Conservation (phyloP, 2,797 vertebrate genomes). For the Hypotaenidia philippensis region DNA sequence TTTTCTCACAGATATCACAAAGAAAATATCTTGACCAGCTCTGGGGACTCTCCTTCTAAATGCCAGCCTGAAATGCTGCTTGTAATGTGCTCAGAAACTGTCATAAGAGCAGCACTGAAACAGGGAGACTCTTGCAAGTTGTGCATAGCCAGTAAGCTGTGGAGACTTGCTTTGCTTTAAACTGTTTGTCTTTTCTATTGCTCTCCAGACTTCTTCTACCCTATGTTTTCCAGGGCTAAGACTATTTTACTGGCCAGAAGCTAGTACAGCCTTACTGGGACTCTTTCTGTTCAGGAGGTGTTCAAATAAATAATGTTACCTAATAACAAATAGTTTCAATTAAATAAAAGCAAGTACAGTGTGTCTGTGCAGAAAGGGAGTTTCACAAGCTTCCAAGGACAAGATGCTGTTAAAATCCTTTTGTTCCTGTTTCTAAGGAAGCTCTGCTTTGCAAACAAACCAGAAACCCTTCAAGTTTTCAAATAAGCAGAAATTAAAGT, state of each 20-base stretch:
- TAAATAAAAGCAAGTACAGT: not conserved
- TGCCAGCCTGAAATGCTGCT: not conserved
- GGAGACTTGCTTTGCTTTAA: not conserved
- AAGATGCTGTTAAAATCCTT: not conserved
- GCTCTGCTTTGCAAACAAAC: not conserved
- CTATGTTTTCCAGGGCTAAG: not conserved
- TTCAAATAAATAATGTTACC: not conserved
- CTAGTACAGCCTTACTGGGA: not conserved
- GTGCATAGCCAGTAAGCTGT: not conserved
- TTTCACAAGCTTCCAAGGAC: constrained; percentile 2
- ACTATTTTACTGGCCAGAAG: not conserved
- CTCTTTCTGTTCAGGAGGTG: not conserved
- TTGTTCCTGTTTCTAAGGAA: constrained; percentile 16
- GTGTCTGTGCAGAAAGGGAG: not conserved
- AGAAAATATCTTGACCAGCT: not conserved
- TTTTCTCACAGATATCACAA: not conserved
- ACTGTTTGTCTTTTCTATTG: not conserved
- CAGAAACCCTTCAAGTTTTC: not conserved
- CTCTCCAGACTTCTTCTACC: not conserved
- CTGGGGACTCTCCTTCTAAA: not conserved
- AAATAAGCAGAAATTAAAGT: constrained; percentile 3
- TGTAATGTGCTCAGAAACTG: not conserved
- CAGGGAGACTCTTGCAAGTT: not conserved
- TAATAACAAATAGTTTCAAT: constrained; percentile 42
- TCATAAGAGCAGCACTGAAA: not conserved